Evolutionary conservation across 2,888 invertebrate species (phyloP), one percentile per base, ranked within the genome.

Genomic region (Platypus cylindrus): DNA sequence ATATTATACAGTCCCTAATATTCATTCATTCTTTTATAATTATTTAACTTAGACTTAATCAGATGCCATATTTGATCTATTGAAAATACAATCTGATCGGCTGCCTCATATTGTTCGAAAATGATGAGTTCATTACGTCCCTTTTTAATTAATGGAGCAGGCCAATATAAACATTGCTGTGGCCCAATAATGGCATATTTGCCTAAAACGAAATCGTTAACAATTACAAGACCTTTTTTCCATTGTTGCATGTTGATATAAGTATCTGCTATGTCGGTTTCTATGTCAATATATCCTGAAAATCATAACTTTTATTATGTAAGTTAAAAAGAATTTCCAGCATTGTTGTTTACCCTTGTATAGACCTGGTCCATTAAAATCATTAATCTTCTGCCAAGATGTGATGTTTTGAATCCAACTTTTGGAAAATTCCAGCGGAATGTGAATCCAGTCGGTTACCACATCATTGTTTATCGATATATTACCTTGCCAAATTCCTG

Each of bases 181-280:
- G 91, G 91, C 0, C 90, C 90, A 16, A 71, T 66, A 2, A 66
- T 53, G 0, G 78, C 76, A 60, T 89, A 89, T 29, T 91, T 70
- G 0, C 90, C 90, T 14, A 93, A 65, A 55, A 89, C 86, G 51
- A 81, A 73, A 0, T 81, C 83, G 55, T 93, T 93, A 1, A 91
- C 61, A 59, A 83, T 82, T 1, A 81, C 75, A 37, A 80, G 70
- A 1, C 90, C 90, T 67, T 89, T 90, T 35, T 71, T 75, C 91
- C 90, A 93, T 11, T 73, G 73, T 27, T 68, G 64, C 47, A 84
- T 73, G 50, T 83, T 77, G 9, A 90, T 51, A 54, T 75, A 90
- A 1, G 86, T 87, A 52, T 90, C 89, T 23, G 65, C 53, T 0
- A 76, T 68, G 9, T 61, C 60, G 0, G 55, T 56, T 4, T 41